Percentiles rank a stretch among this genome's conserved stretches.
These are phyloP conservation scores for Charadrius vociferus DNA, from an alignment of 2,113 vertebrate genomes.

Conservation along the genomic window DNA sequence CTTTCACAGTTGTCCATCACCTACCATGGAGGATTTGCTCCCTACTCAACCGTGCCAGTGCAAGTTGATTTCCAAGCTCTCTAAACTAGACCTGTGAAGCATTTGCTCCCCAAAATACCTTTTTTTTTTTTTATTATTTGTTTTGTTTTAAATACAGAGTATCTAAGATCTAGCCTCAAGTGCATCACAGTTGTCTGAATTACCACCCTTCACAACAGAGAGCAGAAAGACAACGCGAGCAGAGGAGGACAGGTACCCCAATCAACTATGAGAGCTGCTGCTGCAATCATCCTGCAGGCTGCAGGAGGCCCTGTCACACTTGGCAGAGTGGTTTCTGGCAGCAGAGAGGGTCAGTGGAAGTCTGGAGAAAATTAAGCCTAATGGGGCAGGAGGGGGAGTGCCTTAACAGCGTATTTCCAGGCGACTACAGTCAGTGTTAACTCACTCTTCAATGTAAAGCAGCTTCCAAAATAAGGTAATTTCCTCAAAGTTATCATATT, in stretches of 20 bases:
- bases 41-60: background rate
- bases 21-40: background rate
- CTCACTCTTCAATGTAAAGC: background rate
- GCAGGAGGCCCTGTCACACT: background rate
- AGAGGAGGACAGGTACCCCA: background rate
- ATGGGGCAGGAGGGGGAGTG: background rate
- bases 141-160: background rate
- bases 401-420: background rate
- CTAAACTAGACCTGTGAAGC: background rate
- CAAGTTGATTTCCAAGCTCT: background rate
- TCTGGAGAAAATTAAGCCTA: background rate
- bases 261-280: background rate
- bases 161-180: background rate
- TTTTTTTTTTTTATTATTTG: background rate
- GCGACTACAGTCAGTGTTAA: background rate
- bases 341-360: background rate
- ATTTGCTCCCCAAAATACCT: background rate
- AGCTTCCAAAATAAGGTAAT: background rate
- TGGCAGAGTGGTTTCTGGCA: background rate
- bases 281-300: background rate
- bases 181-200: background rate
- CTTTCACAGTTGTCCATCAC: background rate
- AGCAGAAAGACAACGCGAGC: fast-evolving
- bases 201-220: no score
- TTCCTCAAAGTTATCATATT: background rate